A percentile compares a stretch with the other conserved stretches of the same genome.
phyloP scores from a whole-genome alignment of 2,888 invertebrate species.

The Melieria picta region DNA sequence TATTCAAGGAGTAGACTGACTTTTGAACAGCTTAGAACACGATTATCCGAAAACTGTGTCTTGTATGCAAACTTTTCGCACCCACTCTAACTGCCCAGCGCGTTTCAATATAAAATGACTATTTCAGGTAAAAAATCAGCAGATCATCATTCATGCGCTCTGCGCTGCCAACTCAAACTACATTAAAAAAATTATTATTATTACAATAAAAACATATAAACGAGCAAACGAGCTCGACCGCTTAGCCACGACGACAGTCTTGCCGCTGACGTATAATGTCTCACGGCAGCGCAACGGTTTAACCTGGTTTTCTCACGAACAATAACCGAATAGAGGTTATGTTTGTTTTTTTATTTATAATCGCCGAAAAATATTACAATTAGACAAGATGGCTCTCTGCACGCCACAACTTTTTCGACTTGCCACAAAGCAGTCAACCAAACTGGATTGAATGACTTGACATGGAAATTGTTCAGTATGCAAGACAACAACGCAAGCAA shows the following conservation, averaged over 20 bases:
- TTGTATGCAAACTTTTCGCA: too few relatives aligned
- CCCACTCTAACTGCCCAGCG: too few relatives aligned
- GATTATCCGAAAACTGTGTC: too few relatives aligned
- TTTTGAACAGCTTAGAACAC: too few relatives aligned
- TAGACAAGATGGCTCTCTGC: conserved; percentile 17
- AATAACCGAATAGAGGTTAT: conserved; percentile 13
- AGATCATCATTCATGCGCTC: neutral
- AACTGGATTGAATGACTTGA: neutral
- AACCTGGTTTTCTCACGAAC: conserved; percentile 20
- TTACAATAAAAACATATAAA: neutral
- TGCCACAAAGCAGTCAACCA: neutral
- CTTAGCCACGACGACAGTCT: neutral
- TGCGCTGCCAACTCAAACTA: too few relatives aligned
- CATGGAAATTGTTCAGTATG: neutral
- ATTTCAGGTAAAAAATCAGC: neutral
- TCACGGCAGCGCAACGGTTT: neutral
- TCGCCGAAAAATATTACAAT: conserved; percentile 20
- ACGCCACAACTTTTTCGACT: too few relatives aligned
- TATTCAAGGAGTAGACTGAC: too few relatives aligned
- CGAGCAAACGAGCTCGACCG: neutral
- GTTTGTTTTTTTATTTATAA: conserved; percentile 16
- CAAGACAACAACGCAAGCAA: too few relatives aligned
- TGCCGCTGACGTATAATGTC: too few relatives aligned
- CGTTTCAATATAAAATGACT: neutral
- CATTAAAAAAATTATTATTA: too few relatives aligned